phyloP scores from a whole-genome alignment of 92 coral and sea anemone genomes.

The Epizoanthus stellaris region DNA sequence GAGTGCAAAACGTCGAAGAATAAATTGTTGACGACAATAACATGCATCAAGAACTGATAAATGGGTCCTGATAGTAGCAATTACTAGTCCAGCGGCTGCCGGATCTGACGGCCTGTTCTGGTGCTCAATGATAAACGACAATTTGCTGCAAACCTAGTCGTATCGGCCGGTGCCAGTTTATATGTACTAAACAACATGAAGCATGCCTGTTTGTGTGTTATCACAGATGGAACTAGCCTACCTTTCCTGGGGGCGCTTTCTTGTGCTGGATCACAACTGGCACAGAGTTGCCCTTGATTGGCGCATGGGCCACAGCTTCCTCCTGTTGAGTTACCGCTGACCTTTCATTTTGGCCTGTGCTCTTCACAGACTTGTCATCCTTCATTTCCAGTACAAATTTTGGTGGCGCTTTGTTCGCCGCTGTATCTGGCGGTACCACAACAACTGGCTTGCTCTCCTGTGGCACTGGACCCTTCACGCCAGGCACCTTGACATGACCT shows the following conservation, averaged over 20 bases:
- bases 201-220: not conserved
- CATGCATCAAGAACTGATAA: too few relatives aligned
- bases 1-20: too few relatives aligned
- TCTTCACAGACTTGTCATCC: not conserved
- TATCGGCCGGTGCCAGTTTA: too few relatives aligned
- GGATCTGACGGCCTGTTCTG: too few relatives aligned
- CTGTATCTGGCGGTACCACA: not conserved
- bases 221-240: not conserved
- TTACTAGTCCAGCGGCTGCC: too few relatives aligned
- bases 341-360: not conserved
- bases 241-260: not conserved
- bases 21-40: too few relatives aligned
- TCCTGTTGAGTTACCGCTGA: not conserved
- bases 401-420: not conserved
- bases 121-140: too few relatives aligned
- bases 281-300: too few relatives aligned
- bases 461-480: not conserved
- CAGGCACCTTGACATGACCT: not conserved
- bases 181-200: not conserved
- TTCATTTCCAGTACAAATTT: conserved; percentile 12
- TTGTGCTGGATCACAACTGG: not conserved
- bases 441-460: not conserved
- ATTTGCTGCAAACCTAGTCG: too few relatives aligned
- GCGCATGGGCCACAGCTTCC: not conserved
- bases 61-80: too few relatives aligned